Percentiles rank a stretch among this genome's conserved stretches.
Conservation (phyloP, 1,140 invertebrate genomes). For the Ostrea edulis region DNA sequence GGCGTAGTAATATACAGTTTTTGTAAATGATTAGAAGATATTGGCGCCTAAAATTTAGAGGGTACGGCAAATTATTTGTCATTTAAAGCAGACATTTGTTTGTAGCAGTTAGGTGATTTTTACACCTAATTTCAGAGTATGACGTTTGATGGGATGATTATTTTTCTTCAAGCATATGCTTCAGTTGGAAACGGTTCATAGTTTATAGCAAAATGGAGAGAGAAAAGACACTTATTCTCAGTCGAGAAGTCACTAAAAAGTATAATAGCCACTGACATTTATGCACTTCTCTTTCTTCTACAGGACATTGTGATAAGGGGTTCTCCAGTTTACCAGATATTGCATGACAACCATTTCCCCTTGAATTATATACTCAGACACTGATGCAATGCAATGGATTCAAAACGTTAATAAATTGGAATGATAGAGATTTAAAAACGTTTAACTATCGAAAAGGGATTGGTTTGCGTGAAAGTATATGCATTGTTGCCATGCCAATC, state of each 20-base stretch:
- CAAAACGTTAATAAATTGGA: too few species aligned
- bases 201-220: neutral
- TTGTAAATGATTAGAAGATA: neutral
- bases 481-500: too few species aligned
- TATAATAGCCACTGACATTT: too few species aligned
- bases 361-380: too few species aligned
- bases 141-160: neutral
- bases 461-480: too few species aligned
- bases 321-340: too few species aligned
- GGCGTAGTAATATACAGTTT: conserved; percentile 11
- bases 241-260: neutral
- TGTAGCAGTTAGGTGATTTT: neutral
- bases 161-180: neutral
- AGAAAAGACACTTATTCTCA: neutral
- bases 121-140: neutral
- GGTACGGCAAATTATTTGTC: neutral
- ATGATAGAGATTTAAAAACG: too few species aligned
- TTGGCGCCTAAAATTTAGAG: neutral
- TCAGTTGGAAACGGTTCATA: neutral
- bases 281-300: too few species aligned
- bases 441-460: too few species aligned
- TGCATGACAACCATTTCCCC: too few species aligned
- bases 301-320: too few species aligned
- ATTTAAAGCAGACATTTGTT: neutral
- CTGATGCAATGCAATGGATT: too few species aligned